Percentiles rank a stretch among this genome's conserved stretches.
Conservation (phyloP, 2,888 invertebrate species). For the Palloptera scutellata region DNA sequence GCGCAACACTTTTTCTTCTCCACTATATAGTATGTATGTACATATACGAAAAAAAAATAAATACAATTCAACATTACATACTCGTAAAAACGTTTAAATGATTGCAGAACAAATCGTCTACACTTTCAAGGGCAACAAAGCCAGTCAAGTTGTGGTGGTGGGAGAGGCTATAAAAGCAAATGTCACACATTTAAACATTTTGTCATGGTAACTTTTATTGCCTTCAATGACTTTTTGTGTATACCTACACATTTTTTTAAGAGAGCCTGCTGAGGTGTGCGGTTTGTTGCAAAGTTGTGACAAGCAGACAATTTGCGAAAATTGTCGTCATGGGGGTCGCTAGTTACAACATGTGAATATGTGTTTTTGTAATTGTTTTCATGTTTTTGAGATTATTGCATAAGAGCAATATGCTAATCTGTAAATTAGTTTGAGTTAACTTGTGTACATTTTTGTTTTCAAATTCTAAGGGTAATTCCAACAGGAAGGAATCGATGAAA, state of each 20-base stretch:
- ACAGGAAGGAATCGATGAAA: too few relatives aligned
- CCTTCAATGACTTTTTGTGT: constrained; percentile 25
- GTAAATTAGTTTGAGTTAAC: too few relatives aligned
- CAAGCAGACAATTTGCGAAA: constrained; percentile 19
- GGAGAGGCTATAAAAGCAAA: constrained; percentile 24
- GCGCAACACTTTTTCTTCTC: neutral
- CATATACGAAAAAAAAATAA: neutral
- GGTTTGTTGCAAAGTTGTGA: neutral
- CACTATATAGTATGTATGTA: neutral
- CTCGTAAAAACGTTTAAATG: constrained; percentile 17
- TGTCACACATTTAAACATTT: constrained; percentile 32
- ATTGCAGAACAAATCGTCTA: constrained; percentile 29
- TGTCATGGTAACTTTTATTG: constrained; percentile 32
- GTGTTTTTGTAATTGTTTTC: too few relatives aligned
- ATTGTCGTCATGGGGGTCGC: constrained; percentile 4
- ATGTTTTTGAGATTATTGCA: too few relatives aligned
- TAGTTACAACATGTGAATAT: too few relatives aligned
- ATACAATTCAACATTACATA: neutral
- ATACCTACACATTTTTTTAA: too few relatives aligned
- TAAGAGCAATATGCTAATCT: too few relatives aligned
- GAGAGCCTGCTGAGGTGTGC: too few relatives aligned
- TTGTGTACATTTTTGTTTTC: too few relatives aligned
- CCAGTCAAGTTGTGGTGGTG: neutral
- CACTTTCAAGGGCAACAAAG: neutral
- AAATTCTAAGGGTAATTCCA: too few relatives aligned